Evolutionary conservation across 2,888 invertebrate genomes (phyloP), one percentile per base, ranked within the genome.

Genomic region (Erannis defoliaria): DNA sequence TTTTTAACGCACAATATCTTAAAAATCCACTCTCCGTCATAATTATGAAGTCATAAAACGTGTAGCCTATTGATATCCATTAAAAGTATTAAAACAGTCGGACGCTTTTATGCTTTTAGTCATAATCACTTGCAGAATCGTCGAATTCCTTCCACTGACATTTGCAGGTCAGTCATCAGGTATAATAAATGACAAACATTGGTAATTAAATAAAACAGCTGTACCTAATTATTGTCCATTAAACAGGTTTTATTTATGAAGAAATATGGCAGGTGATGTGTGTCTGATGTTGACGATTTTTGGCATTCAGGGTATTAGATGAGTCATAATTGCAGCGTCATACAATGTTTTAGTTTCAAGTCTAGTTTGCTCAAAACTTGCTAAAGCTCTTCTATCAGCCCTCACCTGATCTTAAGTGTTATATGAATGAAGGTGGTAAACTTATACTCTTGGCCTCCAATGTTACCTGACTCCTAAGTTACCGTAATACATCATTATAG

Each of bases 141-240:
- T 26, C 45, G 45, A 45, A 45, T 12, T 21, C n/a, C 9, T 45
- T 1, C 14, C 16, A 16, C 16, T 45, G 45, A 45, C 26, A 45
- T 45, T 26, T 45, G 45, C 26, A 8, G n/a, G 12, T 21, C 21
- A 42, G 2, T 42, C 18, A 8, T 21, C 6, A 21, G 10, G 10
- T 19, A 40, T 40, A 19, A 19, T n/a, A 21, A 42, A 42, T 21
- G 10, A 42, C 10, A 42, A n/a, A 49, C 21, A 35, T 9, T 10
- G 18, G 19, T 31, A 33, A 33, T 48, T 49, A 49, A 49, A 35
- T 1, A 5, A 35, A 31, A 21, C 49, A 35, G 35, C 33, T 49
- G 49, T 18, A 21, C 5, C 2, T 49, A 21, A 35, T 46, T 21
- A 33, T 48, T 33, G 19, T 40, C 19, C 23, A 16, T 14, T 26